Conservation (phyloP, 2,797 vertebrate genomes). For the Xenops minutus region DNA sequence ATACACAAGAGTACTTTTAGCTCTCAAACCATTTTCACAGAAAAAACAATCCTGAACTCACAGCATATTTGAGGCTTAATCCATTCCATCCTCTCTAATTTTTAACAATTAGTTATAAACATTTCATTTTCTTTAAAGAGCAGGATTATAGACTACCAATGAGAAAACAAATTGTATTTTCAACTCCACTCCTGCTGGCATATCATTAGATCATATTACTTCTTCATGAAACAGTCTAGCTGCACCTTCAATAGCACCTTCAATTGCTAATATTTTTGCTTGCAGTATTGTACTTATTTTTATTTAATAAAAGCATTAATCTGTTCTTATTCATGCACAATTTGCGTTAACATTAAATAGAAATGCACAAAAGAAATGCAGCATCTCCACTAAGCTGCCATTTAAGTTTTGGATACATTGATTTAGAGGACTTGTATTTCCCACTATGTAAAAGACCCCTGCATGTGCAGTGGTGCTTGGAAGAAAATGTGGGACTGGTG, state of each 20-base stretch:
- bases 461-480: neutral
- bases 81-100: neutral
- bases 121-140: neutral
- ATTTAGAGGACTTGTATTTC: neutral
- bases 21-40: neutral
- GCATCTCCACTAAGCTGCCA: neutral
- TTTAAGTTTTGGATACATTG: neutral
- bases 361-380: neutral
- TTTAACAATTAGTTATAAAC: neutral
- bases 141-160: neutral
- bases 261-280: neutral
- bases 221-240: neutral
- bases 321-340: neutral
- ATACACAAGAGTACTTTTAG: neutral
- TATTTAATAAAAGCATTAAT: neutral
- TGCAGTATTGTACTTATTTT: neutral
- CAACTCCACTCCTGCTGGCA: neutral
- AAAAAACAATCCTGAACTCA: neutral
- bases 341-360: neutral
- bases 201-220: neutral
- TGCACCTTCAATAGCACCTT: neutral
- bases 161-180: neutral
- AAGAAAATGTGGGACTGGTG: neutral
- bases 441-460: neutral
- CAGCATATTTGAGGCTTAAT: neutral